Evolutionary conservation across 2,797 vertebrate species (phyloP).

Genomic region (Pristis pectinata): DNA sequence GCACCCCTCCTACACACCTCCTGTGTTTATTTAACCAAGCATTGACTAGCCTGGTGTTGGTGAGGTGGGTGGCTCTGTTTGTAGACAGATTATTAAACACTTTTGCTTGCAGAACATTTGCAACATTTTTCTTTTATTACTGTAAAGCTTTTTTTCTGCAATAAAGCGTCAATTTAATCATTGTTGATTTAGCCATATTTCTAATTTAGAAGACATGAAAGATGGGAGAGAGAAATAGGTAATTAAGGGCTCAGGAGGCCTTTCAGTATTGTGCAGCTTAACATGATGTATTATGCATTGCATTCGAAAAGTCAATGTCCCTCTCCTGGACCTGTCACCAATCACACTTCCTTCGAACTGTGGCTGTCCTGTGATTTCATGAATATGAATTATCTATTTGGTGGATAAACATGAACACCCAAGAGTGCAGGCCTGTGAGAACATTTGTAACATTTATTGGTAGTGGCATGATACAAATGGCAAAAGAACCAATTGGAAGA

Average conservation of each 20-base stretch:
- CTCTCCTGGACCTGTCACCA: not conserved
- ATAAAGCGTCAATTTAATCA: not conserved
- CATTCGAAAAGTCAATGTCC: not conserved
- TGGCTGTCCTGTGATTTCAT: too few relatives aligned
- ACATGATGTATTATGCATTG: not conserved
- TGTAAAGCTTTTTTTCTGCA: not conserved
- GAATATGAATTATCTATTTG: not conserved
- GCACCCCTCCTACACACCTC: too few relatives aligned
- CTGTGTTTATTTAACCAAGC: too few relatives aligned
- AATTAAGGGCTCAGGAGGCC: not conserved
- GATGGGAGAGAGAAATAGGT: not conserved
- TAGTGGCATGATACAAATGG: not conserved
- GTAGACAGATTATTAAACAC: not conserved
- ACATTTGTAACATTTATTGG: not conserved
- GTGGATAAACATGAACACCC: not conserved
- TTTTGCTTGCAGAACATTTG: not conserved
- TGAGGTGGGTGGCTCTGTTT: too few relatives aligned
- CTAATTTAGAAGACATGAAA: not conserved
- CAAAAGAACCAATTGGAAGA: not conserved
- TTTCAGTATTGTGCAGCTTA: not conserved
- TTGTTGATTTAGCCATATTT: not conserved
- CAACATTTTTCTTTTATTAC: not conserved
- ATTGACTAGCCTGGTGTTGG: too few relatives aligned
- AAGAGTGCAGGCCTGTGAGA: not conserved
- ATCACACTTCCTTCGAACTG: not conserved